Conservation (phyloP, 2,113 vertebrate species). For the Shinisaurus crocodilurus region DNA sequence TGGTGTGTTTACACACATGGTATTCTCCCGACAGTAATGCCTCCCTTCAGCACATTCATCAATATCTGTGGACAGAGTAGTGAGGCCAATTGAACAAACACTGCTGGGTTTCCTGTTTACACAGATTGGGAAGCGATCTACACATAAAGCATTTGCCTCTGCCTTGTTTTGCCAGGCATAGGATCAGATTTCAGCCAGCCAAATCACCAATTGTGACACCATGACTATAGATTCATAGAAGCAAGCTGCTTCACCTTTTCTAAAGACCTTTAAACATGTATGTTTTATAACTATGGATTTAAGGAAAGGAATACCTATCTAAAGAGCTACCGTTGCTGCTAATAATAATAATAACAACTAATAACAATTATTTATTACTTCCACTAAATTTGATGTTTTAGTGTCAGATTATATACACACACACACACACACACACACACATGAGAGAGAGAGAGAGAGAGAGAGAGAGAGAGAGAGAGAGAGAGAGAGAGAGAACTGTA, state of each 20-base stretch:
- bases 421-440: no score
- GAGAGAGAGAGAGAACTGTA: neutral
- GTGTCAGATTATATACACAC: no score
- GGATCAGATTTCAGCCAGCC: neutral
- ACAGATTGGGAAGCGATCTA: constrained; percentile 3
- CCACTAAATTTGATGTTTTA: neutral
- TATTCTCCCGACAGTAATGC: constrained; percentile 97
- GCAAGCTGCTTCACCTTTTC: neutral
- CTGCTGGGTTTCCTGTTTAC: neutral
- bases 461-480: no score
- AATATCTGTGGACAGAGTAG: constrained; percentile 82
- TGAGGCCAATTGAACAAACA: constrained; percentile 22
- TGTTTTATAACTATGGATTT: neutral
- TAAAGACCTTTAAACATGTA: neutral
- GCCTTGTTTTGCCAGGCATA: neutral
- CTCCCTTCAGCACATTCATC: constrained; percentile 96
- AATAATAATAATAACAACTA: neutral
- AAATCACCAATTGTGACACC: neutral
- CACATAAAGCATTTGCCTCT: constrained; percentile 14
- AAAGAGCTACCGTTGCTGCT: neutral
- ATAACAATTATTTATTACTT: neutral
- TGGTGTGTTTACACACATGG: constrained; percentile 94
- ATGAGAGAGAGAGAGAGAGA: no score
- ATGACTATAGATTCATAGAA: neutral
- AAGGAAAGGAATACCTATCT: neutral